Percentiles rank a stretch among this genome's conserved stretches.
phyloP scores from a whole-genome alignment of 2,113 vertebrate species.

The Platichthys flesus region DNA sequence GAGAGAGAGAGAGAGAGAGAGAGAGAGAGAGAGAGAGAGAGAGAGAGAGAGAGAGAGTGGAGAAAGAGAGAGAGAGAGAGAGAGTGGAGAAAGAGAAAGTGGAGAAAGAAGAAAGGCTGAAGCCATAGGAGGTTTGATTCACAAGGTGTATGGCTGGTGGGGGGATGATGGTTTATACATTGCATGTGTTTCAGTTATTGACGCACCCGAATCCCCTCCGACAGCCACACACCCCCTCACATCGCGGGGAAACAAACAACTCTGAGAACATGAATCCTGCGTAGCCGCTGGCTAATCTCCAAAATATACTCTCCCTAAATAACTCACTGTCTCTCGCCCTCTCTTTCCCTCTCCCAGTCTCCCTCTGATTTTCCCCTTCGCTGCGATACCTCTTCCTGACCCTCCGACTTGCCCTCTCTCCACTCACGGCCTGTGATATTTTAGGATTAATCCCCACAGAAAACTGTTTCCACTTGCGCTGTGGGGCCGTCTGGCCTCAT shows the following conservation, averaged over 20 bases:
- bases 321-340: conserved; percentile 61
- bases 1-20: background rate
- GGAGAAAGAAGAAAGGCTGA: conserved; percentile 11
- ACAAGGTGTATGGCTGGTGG: conserved; percentile 42
- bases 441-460: conserved; percentile 73
- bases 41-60: too few species aligned
- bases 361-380: conserved; percentile 50
- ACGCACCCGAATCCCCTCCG: conserved; percentile 20
- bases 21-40: too few species aligned
- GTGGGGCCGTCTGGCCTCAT: conserved; percentile 44
- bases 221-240: conserved; percentile 19
- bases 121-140: conserved; percentile 32
- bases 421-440: conserved; percentile 65
- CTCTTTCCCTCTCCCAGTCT: conserved; percentile 63
- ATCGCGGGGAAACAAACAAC: conserved; percentile 50
- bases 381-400: conserved; percentile 61
- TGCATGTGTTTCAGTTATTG: conserved; percentile 54
- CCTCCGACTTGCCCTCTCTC: conserved; percentile 64
- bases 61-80: background rate
- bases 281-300: conserved; percentile 72
- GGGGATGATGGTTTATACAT: conserved; percentile 28
- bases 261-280: conserved; percentile 74
- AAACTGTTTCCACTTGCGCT: conserved; percentile 72
- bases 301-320: conserved; percentile 79
- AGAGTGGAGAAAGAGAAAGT: background rate